Evolutionary conservation across 2,797 vertebrate species (phyloP).

Genomic region (Yasuhikotakia modesta): DNA sequence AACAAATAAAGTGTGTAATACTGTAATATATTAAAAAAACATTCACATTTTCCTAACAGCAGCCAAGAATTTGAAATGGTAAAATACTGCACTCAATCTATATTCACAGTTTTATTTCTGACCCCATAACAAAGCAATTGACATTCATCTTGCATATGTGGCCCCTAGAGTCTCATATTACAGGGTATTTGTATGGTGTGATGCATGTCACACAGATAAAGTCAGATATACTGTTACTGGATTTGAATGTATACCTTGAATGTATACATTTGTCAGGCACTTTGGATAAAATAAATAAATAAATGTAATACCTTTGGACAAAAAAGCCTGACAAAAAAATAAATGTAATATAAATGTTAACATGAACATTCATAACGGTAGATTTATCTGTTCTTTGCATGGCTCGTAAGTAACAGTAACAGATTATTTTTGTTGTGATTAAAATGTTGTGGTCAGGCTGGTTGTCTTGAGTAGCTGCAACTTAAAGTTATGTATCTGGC

Average conservation of each 20-base stretch:
- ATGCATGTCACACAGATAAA: slow-evolving; percentile 9
- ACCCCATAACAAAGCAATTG: slow-evolving; percentile 33
- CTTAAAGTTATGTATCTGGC: too few relatives aligned
- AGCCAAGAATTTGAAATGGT: too few relatives aligned
- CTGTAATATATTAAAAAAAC: too few relatives aligned
- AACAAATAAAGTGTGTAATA: too few relatives aligned
- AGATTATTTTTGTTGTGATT: slow-evolving; percentile 6
- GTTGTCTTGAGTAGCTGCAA: background rate
- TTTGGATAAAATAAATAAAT: too few relatives aligned
- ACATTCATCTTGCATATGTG: slow-evolving; percentile 26
- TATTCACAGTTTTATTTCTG: background rate
- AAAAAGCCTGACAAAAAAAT: too few relatives aligned
- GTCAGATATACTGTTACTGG: background rate
- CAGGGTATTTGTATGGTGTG: slow-evolving; percentile 1
- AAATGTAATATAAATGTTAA: too few relatives aligned
- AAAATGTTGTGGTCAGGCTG: slow-evolving; percentile 27
- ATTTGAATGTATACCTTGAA: too few relatives aligned
- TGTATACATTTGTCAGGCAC: too few relatives aligned
- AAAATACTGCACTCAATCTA: too few relatives aligned
- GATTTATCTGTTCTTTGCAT: background rate
- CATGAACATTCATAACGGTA: background rate
- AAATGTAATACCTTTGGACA: too few relatives aligned
- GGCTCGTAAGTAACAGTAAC: slow-evolving; percentile 6
- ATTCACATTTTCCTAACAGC: too few relatives aligned
- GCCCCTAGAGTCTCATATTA: slow-evolving; percentile 38